phyloP scores from a whole-genome alignment of 2,797 vertebrate genomes.

The Tiaroga cobitis region DNA sequence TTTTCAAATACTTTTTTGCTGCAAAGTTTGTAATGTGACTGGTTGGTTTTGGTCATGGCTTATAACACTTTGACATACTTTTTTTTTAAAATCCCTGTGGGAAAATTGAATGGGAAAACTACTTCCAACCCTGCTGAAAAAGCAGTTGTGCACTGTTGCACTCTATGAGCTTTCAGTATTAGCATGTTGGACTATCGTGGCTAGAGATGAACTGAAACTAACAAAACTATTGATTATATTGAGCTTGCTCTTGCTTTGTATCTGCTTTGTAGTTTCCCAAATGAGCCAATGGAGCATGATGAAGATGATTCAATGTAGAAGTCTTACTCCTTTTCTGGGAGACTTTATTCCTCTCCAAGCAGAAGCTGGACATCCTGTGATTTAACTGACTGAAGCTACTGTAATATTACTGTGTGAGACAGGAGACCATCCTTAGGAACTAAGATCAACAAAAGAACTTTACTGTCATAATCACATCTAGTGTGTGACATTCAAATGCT shows the following conservation, averaged over 20 bases:
- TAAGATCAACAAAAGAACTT: neutral
- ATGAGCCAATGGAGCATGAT: constrained; percentile 53
- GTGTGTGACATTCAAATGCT: neutral
- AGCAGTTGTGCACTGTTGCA: neutral
- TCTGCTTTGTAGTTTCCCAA: neutral
- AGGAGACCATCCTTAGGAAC: constrained; percentile 12
- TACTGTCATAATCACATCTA: neutral
- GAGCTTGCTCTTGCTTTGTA: neutral
- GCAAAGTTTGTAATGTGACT: neutral
- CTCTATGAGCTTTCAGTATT: neutral
- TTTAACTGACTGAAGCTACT: neutral
- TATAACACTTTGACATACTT: neutral
- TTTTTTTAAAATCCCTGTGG: neutral
- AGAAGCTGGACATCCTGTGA: neutral
- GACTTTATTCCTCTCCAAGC: neutral
- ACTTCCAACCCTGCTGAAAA: neutral
- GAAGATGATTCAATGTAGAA: constrained; percentile 40
- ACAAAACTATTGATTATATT: neutral
- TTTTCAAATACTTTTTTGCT: neutral
- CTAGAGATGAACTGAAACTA: neutral
- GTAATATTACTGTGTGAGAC: neutral
- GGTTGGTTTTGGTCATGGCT: neutral
- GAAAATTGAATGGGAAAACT: neutral
- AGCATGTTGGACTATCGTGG: neutral
- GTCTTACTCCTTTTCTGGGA: neutral